Percentiles rank a stretch among this genome's conserved stretches.
Evolutionary conservation across 2,113 vertebrate genomes (phyloP).

Genomic region (Axis porcinus): DNA sequence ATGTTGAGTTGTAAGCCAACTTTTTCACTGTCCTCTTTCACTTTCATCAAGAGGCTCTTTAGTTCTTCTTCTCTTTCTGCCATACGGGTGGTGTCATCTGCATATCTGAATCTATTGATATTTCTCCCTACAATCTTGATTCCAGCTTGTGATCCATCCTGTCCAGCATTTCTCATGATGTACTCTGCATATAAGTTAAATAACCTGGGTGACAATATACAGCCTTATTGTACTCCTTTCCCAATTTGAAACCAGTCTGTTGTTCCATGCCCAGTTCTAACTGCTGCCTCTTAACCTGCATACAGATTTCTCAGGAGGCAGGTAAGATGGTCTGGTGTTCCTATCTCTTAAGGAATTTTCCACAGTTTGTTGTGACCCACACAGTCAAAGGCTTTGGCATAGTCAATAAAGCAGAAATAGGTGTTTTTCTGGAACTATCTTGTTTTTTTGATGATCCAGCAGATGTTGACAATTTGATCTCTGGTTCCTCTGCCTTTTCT

Average conservation of each 20-base stretch:
- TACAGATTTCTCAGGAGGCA: neutral
- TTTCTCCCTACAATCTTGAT: neutral
- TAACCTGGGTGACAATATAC: neutral
- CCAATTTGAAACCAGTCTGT: neutral
- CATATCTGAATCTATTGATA: neutral
- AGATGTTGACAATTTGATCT: neutral
- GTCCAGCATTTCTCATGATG: neutral
- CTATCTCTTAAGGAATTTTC: neutral
- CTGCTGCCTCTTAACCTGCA: neutral
- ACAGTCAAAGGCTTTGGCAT: neutral
- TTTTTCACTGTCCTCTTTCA: neutral
- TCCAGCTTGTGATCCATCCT: neutral
- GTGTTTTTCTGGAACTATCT: neutral
- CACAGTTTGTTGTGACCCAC: neutral
- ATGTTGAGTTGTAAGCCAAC: neutral
- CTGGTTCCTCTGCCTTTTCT: neutral
- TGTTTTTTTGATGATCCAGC: neutral
- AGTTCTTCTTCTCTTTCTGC: neutral
- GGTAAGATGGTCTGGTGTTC: neutral
- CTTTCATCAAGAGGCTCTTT: neutral
- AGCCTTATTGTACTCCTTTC: neutral
- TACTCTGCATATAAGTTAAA: neutral
- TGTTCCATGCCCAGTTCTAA: neutral
- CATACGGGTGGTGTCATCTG: neutral
- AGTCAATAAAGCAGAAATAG: neutral